Base-by-base conservation (phyloP, 2,113 vertebrate species). In the Dasyprocta punctata region DNA sequence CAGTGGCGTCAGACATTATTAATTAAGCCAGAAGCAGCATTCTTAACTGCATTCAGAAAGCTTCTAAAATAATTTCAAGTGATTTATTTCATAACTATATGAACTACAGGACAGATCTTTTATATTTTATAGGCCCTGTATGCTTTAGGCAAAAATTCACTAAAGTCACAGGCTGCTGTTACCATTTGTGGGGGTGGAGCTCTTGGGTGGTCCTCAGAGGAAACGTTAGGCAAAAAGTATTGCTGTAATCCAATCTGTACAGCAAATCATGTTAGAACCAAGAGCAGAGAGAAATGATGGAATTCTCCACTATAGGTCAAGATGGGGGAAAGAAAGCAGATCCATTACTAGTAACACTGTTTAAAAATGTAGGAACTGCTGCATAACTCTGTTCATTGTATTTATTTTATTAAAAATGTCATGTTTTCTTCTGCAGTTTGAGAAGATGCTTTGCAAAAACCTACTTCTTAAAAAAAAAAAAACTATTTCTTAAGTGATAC, bases 201-300 rank as follows among this genome's bases (percentile, higher is more conserved):
- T 88, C 96, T 73, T 97, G 97, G 96, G 92, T 97, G 96, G 96
- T 96, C 97, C 92, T 96, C 71, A 4, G 47, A 87, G 90, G 81
- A 95, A 93, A 91, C 86, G 52, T 30, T 20, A n/a, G 71, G 86
- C 91, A 96, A 88, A 91, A 95, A 92, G 89, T 36, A 63, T 89
- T 49, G 16, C 81, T 86, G 96, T 90, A 96, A 97, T 93, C 89
- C 82, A 96, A 86, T 97, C 94, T 93, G 52, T 38, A 73, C 47
- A 89, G 95, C 78, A 89, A 92, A 93, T 94, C 78, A 92, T 94
- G 67, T 26, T 28, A 73, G 49, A 94, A 65, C 24, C 26, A 17
- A 38, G 81, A 56, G 87, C 54, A 85, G 90, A 89, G 58, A 73
- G 36, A 90, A 95, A 65, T 26, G 78, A 38, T 75, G 14, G n/a